Percentiles rank a stretch among this genome's conserved stretches.
These are phyloP conservation scores for Chiloscyllium plagiosum DNA, from an alignment of 2,113 vertebrate genomes.

Conservation along the genomic window DNA sequence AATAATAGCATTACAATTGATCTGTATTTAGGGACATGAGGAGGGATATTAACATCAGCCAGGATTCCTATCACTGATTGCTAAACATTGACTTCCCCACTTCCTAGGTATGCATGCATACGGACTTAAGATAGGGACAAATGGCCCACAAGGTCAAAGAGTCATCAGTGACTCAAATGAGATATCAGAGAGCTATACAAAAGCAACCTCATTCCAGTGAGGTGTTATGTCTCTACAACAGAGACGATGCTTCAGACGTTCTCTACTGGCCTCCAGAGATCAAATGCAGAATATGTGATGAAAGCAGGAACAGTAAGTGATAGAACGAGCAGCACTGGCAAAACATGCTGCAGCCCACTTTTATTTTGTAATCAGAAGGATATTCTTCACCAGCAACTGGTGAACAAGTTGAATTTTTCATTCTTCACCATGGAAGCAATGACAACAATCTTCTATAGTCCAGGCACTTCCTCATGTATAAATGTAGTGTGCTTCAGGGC, in stretches of 20 bases:
- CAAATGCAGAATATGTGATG: not conserved
- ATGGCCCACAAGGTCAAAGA: not conserved
- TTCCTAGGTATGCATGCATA: not conserved
- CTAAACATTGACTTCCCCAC: not conserved
- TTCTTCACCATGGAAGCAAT: not conserved
- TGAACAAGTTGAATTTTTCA: not conserved
- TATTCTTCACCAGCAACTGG: not conserved
- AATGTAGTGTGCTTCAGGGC: not conserved
- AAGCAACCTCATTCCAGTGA: not conserved
- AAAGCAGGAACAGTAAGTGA: not conserved
- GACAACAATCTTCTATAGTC: not conserved
- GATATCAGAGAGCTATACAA: not conserved
- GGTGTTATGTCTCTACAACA: not conserved
- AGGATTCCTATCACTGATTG: not conserved
- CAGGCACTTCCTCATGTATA: not conserved
- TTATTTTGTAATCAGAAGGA: not conserved
- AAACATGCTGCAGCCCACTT: not conserved
- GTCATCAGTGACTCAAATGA: not conserved
- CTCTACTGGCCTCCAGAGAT: not conserved
- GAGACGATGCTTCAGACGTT: not conserved
- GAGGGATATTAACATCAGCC: not conserved
- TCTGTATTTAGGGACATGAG: not conserved
- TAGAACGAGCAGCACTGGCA: not conserved
- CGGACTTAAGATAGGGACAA: not conserved
- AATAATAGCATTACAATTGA: not conserved